Base-by-base conservation (phyloP, 37 sponge, comb jelly and placozoan species). In the Cliona cf. orientalis region DNA sequence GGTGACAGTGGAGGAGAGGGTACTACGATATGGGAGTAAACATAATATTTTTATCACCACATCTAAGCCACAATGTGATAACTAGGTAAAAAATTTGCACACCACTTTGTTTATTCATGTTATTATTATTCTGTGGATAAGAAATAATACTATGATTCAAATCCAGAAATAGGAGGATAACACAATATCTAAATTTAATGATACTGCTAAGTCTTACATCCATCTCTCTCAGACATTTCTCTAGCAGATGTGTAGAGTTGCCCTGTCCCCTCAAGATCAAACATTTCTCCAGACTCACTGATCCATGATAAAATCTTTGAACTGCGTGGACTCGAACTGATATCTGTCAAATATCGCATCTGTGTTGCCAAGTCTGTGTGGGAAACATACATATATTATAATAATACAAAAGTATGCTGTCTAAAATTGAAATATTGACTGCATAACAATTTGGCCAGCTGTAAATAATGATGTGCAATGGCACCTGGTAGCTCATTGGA, bases 231-330 rank as follows among this genome's bases (percentile, higher is more conserved):
- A 17, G 55, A 6, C 25, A 17, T 32, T 58, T 55, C 82, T 77
- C 44, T 37, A 19, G 4, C 38, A 42, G 37, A 1, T 36, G 45
- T 58, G 34, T 57, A 32, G n/a, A n/a, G n/a, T n/a, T n/a, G n/a
- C 22, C 74, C 73, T 12, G 72, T 72, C 25, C 45, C 86, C 45
- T 78, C 79, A 71, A 78, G 59, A 11, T 49, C 55, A 21, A 73
- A 31, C 71, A 85, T 31, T 39, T 86, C 86, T 35, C 46, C 79
- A 44, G 68, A 71, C 14, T 86, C 86, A 63, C 65, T 82, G 46
- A 86, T 79, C 73, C 73, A 79, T 21, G 80, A 79, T 23, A 78
- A 67, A 25, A 86, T 80, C 29, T 72, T 78, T 46, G 86, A 86
- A 6, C 31, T 42, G 0, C 80, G 72, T 14, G 21, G 69, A 12